phyloP scores from a whole-genome alignment of 2,113 vertebrate genomes.

The Raja brachyura region DNA sequence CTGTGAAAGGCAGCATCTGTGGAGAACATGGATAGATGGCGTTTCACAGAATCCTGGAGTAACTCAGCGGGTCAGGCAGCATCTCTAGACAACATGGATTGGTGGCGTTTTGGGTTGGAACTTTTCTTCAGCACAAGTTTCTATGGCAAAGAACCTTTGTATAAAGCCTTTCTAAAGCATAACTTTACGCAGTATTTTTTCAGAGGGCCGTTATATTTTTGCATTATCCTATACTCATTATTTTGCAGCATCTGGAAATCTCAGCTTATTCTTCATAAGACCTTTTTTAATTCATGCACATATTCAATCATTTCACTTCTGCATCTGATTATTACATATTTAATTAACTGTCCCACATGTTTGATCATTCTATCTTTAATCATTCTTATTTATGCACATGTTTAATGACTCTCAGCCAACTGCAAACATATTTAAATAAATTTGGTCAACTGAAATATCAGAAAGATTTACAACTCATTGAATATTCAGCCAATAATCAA shows the following conservation, averaged over 20 bases:
- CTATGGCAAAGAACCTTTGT: not conserved
- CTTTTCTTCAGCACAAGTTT: not conserved
- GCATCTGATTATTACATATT: slow-evolving; percentile 25
- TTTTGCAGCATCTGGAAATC: not conserved
- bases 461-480: not conserved
- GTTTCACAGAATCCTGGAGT: too few relatives aligned
- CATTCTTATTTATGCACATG: slow-evolving; percentile 35
- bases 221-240: not conserved
- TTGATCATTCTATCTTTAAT: slow-evolving; percentile 33
- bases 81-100: too few relatives aligned
- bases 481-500: slow-evolving; percentile 3
- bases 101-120: too few relatives aligned
- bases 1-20: too few relatives aligned
- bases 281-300: slow-evolving; percentile 36
- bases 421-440: slow-evolving; percentile 25
- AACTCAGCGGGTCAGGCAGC: too few relatives aligned
- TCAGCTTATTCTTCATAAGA: slow-evolving; percentile 9
- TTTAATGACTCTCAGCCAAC: not conserved
- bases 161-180: not conserved
- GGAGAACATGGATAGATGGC: too few relatives aligned
- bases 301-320: slow-evolving; percentile 13
- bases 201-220: not conserved
- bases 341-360: slow-evolving; percentile 32
- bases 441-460: slow-evolving; percentile 20
- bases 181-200: not conserved